Base-by-base conservation (phyloP, 2,888 invertebrate genomes). In the Netelia virgata region DNA sequence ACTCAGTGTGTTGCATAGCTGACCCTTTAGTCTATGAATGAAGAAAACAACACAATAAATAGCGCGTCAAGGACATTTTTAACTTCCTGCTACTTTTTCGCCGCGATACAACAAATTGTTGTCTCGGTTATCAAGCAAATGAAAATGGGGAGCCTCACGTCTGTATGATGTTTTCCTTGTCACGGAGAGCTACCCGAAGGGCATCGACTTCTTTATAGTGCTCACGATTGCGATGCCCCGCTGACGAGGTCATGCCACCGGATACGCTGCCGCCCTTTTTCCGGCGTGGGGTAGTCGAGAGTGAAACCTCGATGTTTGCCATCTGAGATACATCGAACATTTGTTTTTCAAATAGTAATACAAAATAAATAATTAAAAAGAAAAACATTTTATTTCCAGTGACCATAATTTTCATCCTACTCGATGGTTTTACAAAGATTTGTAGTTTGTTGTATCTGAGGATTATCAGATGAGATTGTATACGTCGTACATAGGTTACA, bases 151-250 rank as follows among this genome's bases (percentile, higher is more conserved):
- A 89, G 28, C 28, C 91, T 91, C 91, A 96, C 96, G 95, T 97
- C 92, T 97, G 97, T 93, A 97, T 97, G 77, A 97, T 96, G 69
- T 97, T 96, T 92, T 97, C 97, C 90, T 97, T 97, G 93, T 97
- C 97, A 61, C 96, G 95, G 53, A 97, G 94, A 1, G 97, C 96
- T 70, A 96, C 95, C 80, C 96, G 95, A 86, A 96, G 94, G 87
- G 95, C 96, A 93, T 97, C 97, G 85, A 96, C 93, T 93, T 96
- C 96, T 88, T 95, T 95, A 82, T 94, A 94, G 79, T 95, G 91
- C 88, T 94, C 92, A 53, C 90, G 91, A 87, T 91, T 93, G 55
- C 92, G 92, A 85, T 92, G 92, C 85, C 90, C 90, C 79, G 90
- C 89, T 41, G 91, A 91, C 23, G 92, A 92, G 64, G 91, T 90